Base-by-base conservation (phyloP, 2,888 invertebrate genomes). In the Chalcis sispes region DNA sequence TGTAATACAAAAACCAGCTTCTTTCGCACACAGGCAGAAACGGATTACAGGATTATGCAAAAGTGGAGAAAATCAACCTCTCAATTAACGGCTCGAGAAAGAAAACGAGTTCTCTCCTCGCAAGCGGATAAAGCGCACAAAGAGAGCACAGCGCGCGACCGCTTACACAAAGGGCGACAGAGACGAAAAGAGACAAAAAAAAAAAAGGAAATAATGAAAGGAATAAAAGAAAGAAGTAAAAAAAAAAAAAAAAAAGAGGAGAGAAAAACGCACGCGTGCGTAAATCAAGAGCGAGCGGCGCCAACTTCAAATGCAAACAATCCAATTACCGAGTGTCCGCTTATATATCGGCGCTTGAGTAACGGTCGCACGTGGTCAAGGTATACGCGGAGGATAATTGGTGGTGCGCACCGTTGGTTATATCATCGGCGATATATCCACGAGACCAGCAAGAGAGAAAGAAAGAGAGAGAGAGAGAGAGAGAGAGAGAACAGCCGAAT, bases 331-430 rank as follows among this genome's bases (percentile, higher is more conserved):
- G 58, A 20, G 20, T 54, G 56, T 66, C 58, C 48, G 23, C 27
- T 13, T 67, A 27, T 52, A 8, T 70, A 72, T 75, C 75, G 70
- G 71, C 75, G 70, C 73, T 56, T 20, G 20, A 54, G 46, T 72
- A 76, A 72, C 62, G 67, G 56, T 56, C 50, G 18, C 20, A 48
- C 25, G 18, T 66, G 36, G 66, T 36, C 10, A 75, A 50, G 66
- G 77, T 78, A 75, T n/a, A n/a, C n/a, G n/a, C 74, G 72, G 48
- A 77, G 76, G 75, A 79, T 81, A 80, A 81, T 81, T 79, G 75
- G 77, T n/a, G 77, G 78, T 75, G 67, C 67, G 59, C 42, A n/a
- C 25, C 10, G 32, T 20, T 46, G n/a, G 67, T 69, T 62, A 74
- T 69, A 74, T 69, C 67, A 67, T 56, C 40, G 56, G 29, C 54